Conservation (phyloP, 1,140 invertebrate species). For the Mycetomoellerius zeteki region DNA sequence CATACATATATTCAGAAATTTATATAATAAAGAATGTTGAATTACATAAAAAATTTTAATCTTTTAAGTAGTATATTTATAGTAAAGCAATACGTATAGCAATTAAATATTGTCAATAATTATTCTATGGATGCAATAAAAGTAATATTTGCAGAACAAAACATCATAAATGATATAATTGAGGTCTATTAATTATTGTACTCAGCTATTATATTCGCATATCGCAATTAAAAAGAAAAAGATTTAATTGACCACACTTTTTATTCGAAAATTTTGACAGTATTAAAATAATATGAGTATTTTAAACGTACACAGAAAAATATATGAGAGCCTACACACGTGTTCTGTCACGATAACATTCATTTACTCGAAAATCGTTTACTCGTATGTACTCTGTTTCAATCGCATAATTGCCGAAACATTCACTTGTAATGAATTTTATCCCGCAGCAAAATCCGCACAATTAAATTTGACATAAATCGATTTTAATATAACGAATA, state of each 20-base stretch:
- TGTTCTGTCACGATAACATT: constrained; percentile 48
- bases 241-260: constrained; percentile 32
- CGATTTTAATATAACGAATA: constrained; percentile 47
- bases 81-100: neutral
- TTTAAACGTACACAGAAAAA: constrained; percentile 21
- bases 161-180: neutral
- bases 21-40: neutral
- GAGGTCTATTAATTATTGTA: constrained; percentile 29
- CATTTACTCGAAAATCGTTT: constrained; percentile 43
- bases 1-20: neutral
- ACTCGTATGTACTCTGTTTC: constrained; percentile 6
- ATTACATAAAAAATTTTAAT: constrained; percentile 3
- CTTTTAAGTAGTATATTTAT: neutral
- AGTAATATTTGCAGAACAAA: neutral
- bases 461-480: constrained; percentile 55
- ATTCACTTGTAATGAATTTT: constrained; percentile 47
- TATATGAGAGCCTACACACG: neutral
- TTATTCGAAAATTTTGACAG: constrained; percentile 9
- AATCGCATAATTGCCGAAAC: constrained; percentile 60
- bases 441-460: constrained; percentile 27
- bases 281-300: constrained; percentile 53
- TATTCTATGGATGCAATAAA: neutral
- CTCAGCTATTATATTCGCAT: neutral
- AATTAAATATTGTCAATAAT: neutral
- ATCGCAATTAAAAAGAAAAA: constrained; percentile 40